Base-by-base conservation (phyloP, 2,888 invertebrate genomes). In the Laothoe populi region DNA sequence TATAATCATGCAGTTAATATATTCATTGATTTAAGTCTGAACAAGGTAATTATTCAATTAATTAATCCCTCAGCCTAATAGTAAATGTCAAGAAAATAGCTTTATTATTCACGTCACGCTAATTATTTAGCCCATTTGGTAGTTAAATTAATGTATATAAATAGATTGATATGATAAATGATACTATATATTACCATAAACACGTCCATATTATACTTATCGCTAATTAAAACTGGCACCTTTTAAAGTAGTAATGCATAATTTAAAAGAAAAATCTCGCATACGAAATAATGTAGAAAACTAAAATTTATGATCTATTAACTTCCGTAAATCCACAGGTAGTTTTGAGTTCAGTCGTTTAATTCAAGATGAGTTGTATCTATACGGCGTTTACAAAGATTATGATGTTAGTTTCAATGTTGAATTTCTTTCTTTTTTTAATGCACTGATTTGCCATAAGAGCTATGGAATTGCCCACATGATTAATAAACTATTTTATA, bases 321-420 rank as follows among this genome's bases (percentile, higher is more conserved):
- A 53, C 19, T 53, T 53, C 48, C n/a, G 16, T 53, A 19, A 53
- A 53, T 53, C 35, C 35, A 35, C 13, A 35, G 16, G 19, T 19
- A 21, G 53, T 53, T 53, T 11, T 11, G 35, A 53, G 35, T 53
- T 53, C 11, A 19, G 31, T 19, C 19, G 53, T 53, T 53, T 53
- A 35, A 31, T 53, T 31, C 23, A 35, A 53, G 53, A 35, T 53
- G 31, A 53, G 31, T 16, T 53, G 49, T 31, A 31, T 53, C 31
- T n/a, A 19, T 53, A 53, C 53, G 35, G 35, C 53, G 31, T 68
- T 19, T 31, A 35, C 53, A 19, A 53, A 53, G 53, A 53, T 35
- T 31, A 35, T 19, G 4, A 53, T 31, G 19, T 35, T 35, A 53
- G 7, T 35, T 53, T 53, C 4, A 19, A 53, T 53, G 16, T 31